phyloP scores from a whole-genome alignment of 2,888 invertebrate species.

The Galerucella nymphaeae region DNA sequence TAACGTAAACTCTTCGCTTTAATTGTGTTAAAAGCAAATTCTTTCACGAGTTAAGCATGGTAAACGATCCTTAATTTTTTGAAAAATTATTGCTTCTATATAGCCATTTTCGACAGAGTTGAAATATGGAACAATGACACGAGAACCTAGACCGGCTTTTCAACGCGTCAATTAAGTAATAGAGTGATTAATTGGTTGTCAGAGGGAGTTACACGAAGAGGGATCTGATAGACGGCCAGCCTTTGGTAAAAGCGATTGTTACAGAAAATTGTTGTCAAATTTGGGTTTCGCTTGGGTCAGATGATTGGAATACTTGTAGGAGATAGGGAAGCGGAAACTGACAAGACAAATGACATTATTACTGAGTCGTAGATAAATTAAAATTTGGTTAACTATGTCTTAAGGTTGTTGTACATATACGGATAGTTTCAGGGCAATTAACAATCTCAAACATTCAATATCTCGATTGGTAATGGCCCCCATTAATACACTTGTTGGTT shows the following conservation, averaged over 20 bases:
- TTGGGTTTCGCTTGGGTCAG: slow-evolving; percentile 26
- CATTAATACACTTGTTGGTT: too few relatives aligned
- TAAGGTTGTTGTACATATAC: too few relatives aligned
- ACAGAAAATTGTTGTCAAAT: slow-evolving; percentile 32
- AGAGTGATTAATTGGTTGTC: slow-evolving; percentile 38
- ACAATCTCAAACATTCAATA: too few relatives aligned
- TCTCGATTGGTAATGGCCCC: too few relatives aligned
- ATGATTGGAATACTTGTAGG: slow-evolving; percentile 17
- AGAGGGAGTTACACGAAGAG: slow-evolving; percentile 7
- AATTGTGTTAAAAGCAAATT: not conserved
- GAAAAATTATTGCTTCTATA: not conserved
- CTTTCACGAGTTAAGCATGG: not conserved
- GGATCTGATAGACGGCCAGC: slow-evolving; percentile 17
- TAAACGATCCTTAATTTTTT: slow-evolving; percentile 2
- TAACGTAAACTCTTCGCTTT: too few relatives aligned
- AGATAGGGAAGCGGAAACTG: not conserved
- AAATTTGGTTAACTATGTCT: not conserved
- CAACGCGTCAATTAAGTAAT: slow-evolving; percentile 37
- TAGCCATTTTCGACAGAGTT: slow-evolving; percentile 17
- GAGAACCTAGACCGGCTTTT: slow-evolving; percentile 23
- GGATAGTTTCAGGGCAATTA: too few relatives aligned
- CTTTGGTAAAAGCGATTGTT: slow-evolving; percentile 29
- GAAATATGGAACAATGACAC: slow-evolving; percentile 33
- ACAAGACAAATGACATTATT: not conserved
- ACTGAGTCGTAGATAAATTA: not conserved